Evolutionary conservation across 2,888 invertebrate species (phyloP).

Genomic region (Ormyrus labotus): DNA sequence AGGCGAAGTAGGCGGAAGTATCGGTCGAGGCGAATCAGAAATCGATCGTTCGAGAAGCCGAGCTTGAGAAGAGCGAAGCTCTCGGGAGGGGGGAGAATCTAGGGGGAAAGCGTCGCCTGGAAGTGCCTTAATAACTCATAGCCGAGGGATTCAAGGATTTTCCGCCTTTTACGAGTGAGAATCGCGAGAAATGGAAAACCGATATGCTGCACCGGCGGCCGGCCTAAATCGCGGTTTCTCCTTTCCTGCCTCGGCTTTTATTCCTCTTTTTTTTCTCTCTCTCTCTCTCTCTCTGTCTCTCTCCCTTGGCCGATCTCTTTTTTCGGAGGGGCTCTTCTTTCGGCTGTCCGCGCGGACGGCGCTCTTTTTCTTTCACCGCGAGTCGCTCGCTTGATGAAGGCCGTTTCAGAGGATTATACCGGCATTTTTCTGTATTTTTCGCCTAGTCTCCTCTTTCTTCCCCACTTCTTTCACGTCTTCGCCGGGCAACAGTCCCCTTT

Average conservation of each 20-base stretch:
- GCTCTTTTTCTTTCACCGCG: not conserved
- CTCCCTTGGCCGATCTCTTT: not conserved
- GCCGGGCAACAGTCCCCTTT: too few relatives aligned
- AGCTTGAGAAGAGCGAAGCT: too few relatives aligned
- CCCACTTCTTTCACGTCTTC: not conserved
- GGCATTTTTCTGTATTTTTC: conserved; percentile 34
- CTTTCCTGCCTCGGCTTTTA: not conserved
- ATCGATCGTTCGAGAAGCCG: conserved; percentile 27
- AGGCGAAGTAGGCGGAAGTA: not conserved
- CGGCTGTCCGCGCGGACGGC: not conserved
- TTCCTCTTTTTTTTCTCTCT: not conserved
- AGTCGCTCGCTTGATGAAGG: conserved; percentile 9
- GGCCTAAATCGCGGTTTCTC: conserved; percentile 1
- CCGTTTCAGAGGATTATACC: conserved; percentile 30
- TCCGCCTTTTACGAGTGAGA: conserved; percentile 43
- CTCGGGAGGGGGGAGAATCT: not conserved
- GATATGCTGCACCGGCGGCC: conserved; percentile 14
- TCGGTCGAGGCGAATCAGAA: conserved; percentile 39
- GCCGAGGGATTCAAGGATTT: conserved; percentile 40
- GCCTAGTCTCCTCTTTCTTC: not conserved
- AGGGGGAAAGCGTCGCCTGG: not conserved
- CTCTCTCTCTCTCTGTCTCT: too few relatives aligned
- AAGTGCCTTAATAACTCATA: conserved; percentile 52
- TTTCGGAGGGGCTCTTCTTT: not conserved
- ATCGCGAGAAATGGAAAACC: conserved; percentile 52